phyloP scores from a whole-genome alignment of 2,888 invertebrate genomes.

The Sclerodermus sp. region DNA sequence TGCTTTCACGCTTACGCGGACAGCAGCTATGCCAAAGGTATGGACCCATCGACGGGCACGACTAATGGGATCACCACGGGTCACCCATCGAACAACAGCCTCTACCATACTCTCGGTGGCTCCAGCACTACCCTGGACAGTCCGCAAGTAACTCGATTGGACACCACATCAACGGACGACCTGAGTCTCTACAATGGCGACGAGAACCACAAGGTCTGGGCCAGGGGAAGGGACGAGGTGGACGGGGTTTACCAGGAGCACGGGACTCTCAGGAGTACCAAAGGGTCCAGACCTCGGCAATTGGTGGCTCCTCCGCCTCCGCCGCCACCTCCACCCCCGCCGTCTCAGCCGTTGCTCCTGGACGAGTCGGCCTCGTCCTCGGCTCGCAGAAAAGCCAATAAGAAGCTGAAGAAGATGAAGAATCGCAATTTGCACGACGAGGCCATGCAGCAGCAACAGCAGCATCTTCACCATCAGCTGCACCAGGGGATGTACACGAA shows the following conservation, averaged over 20 bases:
- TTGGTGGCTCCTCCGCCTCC: conserved; percentile 85
- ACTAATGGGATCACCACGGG: conserved; percentile 36
- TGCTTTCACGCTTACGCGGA: conserved; percentile 98
- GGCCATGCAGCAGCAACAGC: conserved; percentile 38
- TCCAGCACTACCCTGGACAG: conserved; percentile 54
- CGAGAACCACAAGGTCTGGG: conserved; percentile 94
- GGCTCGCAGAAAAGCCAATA: conserved; percentile 43
- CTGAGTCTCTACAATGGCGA: conserved; percentile 86
- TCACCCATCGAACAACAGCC: conserved; percentile 43
- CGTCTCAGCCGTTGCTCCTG: conserved; percentile 44
- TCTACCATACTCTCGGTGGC: conserved; percentile 55
- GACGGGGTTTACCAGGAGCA: conserved; percentile 70
- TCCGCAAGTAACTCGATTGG: conserved; percentile 57
- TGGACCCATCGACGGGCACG: conserved; percentile 49
- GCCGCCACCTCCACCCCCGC: conserved; percentile 63
- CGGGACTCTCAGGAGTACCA: conserved; percentile 59
- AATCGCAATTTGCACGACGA: conserved; percentile 44
- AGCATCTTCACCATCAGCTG: conserved; percentile 54
- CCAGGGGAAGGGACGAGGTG: conserved; percentile 75
- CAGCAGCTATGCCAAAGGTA: conserved; percentile 81
- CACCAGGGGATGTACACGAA: conserved; percentile 54
- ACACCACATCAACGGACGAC: conserved; percentile 66
- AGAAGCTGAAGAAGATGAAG: conserved; percentile 50
- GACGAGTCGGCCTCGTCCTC: conserved; percentile 48
- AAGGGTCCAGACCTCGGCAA: conserved; percentile 74